Base-by-base conservation (phyloP, 1,140 invertebrate species). In the Ganaspis sp. region DNA sequence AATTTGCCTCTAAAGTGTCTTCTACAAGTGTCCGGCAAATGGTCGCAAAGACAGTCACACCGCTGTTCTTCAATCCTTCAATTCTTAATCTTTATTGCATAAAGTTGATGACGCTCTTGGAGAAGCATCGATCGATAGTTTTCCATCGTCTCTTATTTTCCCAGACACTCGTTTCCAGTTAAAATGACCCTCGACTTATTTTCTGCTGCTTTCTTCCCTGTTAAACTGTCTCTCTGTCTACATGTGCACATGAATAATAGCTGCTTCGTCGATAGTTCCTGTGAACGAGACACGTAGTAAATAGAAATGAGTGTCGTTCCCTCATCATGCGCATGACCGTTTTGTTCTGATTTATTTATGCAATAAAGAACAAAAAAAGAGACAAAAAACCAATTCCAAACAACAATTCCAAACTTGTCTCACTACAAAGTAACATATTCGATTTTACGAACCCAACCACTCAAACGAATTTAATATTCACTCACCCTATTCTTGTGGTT, bases 1-100 rank as follows among this genome's bases (percentile, higher is more conserved):
- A 64, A 64, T 64, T 83, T 54, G 49, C 75, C 75, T 34, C 26
- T 72, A 37, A 76, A 78, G 71, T 74, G 70, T 45, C 42, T 23
- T 77, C 23, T 34, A 23, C 73, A 74, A 79, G 81, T 75, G 79
- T 26, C 75, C 54, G 40, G 23, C 23, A n/a, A n/a, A n/a, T n/a
- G n/a, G n/a, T n/a, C n/a, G n/a, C 4, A 15, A 26, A 49, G 17
- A 64, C 77, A 83, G 75, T 76, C 74, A 58, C 21, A 23, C n/a
- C 53, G 72, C 34, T 83, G 75, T 83, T 23, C 29, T 21, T 21
- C 9, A 34, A 17, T 75, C 73, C 34, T n/a, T 34, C 45, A 53
- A 72, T 73, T 80, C 21, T 26, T n/a, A 29, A 64, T 64, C 58
- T 64, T 64, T 64, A 64, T 64, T 23, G 11, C 23, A 64, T 64